Conservation (phyloP, 2,113 vertebrate genomes). For the Phylloscopus whistleri region DNA sequence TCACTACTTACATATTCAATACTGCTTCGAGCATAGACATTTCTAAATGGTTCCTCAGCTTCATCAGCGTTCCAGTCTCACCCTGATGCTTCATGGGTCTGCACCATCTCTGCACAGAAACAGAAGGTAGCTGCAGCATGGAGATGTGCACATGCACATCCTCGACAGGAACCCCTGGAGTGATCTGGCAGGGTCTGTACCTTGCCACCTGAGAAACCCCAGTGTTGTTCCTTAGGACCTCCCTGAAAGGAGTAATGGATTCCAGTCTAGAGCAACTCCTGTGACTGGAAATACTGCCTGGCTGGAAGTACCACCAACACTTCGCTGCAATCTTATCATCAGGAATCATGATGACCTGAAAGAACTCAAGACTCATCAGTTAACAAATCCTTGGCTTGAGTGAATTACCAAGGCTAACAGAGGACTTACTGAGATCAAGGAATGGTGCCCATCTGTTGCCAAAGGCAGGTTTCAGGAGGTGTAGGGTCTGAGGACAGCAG, state of each 20-base stretch:
- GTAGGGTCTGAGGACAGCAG: not conserved
- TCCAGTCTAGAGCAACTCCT: not conserved
- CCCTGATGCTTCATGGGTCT: fast-evolving
- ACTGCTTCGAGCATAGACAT: not conserved
- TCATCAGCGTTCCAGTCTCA: not conserved
- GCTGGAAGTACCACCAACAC: not conserved
- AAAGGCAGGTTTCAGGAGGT: not conserved
- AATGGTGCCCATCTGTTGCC: not conserved
- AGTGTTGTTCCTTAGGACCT: not conserved
- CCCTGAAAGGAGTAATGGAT: not conserved
- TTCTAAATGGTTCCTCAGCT: conserved; percentile 15
- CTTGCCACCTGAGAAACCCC: not conserved
- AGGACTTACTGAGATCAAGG: not conserved
- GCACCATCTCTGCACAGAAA: not conserved
- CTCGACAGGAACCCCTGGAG: not conserved
- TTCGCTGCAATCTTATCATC: not conserved
- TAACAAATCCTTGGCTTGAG: not conserved
- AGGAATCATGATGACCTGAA: not conserved
- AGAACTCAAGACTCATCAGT: not conserved
- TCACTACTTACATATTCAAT: conserved; percentile 52
- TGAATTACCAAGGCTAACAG: not conserved
- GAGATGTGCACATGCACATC: not conserved
- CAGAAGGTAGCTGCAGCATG: not conserved
- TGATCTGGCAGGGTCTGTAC: not conserved
- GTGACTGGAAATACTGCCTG: not conserved